A percentile compares a stretch with the other conserved stretches of the same genome.
Evolutionary conservation across 2,113 vertebrate genomes (phyloP).

Genomic region (Dromas ardeola): DNA sequence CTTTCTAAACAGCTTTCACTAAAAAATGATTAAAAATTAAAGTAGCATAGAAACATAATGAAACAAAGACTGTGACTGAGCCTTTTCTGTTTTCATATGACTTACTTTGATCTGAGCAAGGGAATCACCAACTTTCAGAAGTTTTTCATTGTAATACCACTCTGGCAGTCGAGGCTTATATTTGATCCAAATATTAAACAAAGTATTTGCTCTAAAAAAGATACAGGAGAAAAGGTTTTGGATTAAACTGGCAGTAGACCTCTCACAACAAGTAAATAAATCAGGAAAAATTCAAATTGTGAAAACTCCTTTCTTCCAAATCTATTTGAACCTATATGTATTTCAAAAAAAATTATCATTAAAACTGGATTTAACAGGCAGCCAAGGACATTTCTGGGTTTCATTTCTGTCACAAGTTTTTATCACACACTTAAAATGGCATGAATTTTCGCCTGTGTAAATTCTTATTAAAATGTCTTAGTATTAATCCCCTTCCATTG

Average conservation of each 20-base stretch:
- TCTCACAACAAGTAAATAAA: constrained; percentile 31
- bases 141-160: constrained; percentile 83
- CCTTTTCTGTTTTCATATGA: background rate
- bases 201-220: constrained; percentile 79
- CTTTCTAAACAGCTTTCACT: background rate
- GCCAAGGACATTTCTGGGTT: constrained; percentile 6
- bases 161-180: constrained; percentile 85
- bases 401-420: background rate
- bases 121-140: constrained; percentile 87
- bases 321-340: background rate
- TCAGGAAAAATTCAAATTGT: background rate
- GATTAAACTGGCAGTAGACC: constrained; percentile 22
- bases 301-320: constrained; percentile 11
- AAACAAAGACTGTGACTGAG: background rate
- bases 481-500: background rate
- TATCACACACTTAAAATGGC: background rate
- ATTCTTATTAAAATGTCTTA: background rate
- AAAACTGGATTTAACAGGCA: background rate
- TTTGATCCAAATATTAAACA: constrained; percentile 89
- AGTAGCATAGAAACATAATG: background rate
- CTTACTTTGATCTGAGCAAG: constrained; percentile 87
- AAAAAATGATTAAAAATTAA: constrained; percentile 27
- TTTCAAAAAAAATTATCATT: constrained; percentile 36
- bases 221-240: constrained; percentile 12
- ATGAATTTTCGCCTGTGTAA: background rate